Evolutionary conservation across 2,888 invertebrate species (phyloP), one percentile per base, ranked within the genome.

Genomic region (Drosophila cyrtoloma): DNA sequence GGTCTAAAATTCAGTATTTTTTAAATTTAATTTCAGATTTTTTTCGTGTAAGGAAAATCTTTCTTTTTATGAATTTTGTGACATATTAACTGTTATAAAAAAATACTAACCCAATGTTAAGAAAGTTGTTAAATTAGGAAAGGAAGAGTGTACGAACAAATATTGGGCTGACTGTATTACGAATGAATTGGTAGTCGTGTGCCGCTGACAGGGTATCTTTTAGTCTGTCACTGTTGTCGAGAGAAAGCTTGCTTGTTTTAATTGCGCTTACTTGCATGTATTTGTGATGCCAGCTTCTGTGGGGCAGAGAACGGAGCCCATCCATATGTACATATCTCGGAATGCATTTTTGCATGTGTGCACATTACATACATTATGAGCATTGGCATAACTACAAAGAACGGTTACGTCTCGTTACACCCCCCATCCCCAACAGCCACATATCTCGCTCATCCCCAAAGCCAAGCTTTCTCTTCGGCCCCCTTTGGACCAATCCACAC

Each of bases 331-430:
- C n/a, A 52, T 32, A n/a, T 52, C 28, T 52, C 12, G n/a, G 14
- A 12, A 30, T 52, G 52, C 28, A n/a, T n/a, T 28, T 12, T n/a
- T 32, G 30, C n/a, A 30, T 32, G 52, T 52, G 30, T 52, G 30
- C 56, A 53, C 50, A 16, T 16, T 39, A 65, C 67, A 58, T 56
- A 69, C 71, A 73, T 76, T 86, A 84, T 79, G 65, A 65, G 62
- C 58, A 44, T 79, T 86, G 84, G 79, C 89, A 85, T 84, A 86
- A 81, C 84, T 86, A 77, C 89, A 75, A 89, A 85, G 86, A 85
- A 84, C 79, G 66, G 89, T 86, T 85, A 81, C 84, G 79, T 86
- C 81, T 85, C 84, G 84, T 81, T 86, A 84, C 70, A 72, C 61
- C 53, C 58, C 69, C 26, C n/a, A 9, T 2, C 26, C 47, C 7